Conservation (phyloP, 2,797 vertebrate genomes). For the Hyperoplus lanceolatus region DNA sequence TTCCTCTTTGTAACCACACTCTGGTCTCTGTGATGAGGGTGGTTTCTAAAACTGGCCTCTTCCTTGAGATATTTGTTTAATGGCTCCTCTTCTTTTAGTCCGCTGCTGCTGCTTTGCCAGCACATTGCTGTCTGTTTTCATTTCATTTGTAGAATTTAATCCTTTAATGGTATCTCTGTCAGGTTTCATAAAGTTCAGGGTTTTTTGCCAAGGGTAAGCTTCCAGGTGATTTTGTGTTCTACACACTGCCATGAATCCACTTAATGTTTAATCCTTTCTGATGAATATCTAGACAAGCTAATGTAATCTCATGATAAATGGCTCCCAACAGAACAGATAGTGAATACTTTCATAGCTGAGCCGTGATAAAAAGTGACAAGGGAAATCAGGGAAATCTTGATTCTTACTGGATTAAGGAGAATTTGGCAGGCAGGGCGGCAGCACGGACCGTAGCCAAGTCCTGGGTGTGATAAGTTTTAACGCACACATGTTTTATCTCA, state of each 20-base stretch:
- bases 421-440: conserved; percentile 26
- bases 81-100: conserved; percentile 40
- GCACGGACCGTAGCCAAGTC: conserved; percentile 11
- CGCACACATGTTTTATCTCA: conserved; percentile 32
- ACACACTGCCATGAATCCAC: not conserved
- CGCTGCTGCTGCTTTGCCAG: conserved; percentile 13
- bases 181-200: conserved; percentile 8
- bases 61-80: conserved; percentile 41
- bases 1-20: conserved; percentile 64
- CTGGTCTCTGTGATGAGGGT: conserved; percentile 39
- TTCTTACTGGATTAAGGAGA: conserved; percentile 48
- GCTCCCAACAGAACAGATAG: conserved; percentile 21
- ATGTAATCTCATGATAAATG: conserved; percentile 40
- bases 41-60: conserved; percentile 34
- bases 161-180: conserved; percentile 32
- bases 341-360: conserved; percentile 40
- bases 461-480: not conserved
- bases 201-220: not conserved
- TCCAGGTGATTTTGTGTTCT: conserved; percentile 12
- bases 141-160: conserved; percentile 24
- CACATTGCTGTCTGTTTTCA: conserved; percentile 10
- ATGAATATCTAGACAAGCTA: conserved; percentile 31
- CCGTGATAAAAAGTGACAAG: conserved; percentile 26
- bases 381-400: conserved; percentile 22
- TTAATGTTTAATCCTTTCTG: conserved; percentile 54